Evolutionary conservation across 2,888 invertebrate species (phyloP), one percentile per base, ranked within the genome.

Genomic region (Busseola fusca): DNA sequence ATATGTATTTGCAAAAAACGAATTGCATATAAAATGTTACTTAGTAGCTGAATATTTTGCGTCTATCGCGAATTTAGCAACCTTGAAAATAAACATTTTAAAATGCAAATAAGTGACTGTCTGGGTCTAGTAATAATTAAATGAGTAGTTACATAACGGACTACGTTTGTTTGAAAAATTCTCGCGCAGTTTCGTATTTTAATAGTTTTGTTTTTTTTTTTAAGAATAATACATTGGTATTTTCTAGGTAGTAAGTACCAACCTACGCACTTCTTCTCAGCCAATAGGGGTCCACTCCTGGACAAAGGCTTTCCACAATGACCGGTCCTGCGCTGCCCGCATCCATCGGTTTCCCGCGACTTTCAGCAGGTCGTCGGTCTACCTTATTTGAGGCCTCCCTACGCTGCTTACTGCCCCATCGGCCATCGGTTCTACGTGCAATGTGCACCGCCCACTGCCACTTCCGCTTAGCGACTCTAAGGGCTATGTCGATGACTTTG

Each of bases 11-110:
- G 16, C 30, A 63, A 57, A 64, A 67, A 62, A 65, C 34, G 64
- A 56, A 59, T 48, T 40, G 34, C 18, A 40, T 69, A 78, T 81
- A 72, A 63, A 70, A 76, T 66, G 69, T 48, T 73, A 78, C 30
- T 62, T 69, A 78, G 66, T 71, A 59, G 69, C 64, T 72, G 71
- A 77, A 85, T 86, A 84, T 76, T 82, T 82, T 74, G 66, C 62
- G 70, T 84, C 70, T 80, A 84, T 85, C 80, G 72, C 83, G 62
- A 78, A 63, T 76, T 79, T 70, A 74, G 62, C 83, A 82, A 84
- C 88, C 90, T 89, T 89, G 88, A 82, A 85, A 87, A 86, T 84
- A 86, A 83, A 85, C 87, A 87, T 89, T 89, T 90, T 85, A 87
- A 88, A 86, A 88, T 89, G 87, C 85, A 87, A 89, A 89, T 89